A percentile compares a stretch with the other conserved stretches of the same genome.
These are phyloP conservation scores for Porites cylindrica DNA, from an alignment of 92 coral and sea anemone genomes.

Conservation along the genomic window DNA sequence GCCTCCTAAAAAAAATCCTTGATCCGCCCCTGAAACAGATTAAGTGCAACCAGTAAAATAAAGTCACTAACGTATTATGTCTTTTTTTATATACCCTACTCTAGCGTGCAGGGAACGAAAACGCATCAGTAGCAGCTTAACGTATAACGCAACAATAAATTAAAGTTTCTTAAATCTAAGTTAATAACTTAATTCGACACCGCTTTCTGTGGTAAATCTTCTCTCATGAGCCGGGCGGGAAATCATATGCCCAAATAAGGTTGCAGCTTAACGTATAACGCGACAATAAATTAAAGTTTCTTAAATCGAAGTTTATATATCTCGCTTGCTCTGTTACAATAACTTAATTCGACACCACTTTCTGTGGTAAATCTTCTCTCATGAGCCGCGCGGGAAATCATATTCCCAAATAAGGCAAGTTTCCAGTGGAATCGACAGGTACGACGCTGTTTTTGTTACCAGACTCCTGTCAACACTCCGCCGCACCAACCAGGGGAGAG, in stretches of 20 bases:
- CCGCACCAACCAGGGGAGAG: conserved; percentile 64
- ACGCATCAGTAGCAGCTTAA: too few species aligned
- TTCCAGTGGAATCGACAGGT: not conserved
- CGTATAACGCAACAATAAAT: too few species aligned
- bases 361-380: not conserved
- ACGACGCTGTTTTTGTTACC: conserved; percentile 11
- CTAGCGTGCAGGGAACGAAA: too few species aligned
- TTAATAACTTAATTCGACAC: not conserved
- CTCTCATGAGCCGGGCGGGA: not conserved
- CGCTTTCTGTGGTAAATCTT: not conserved
- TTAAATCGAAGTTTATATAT: not conserved
- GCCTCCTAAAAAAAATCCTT: too few species aligned
- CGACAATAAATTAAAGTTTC: not conserved
- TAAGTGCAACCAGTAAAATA: too few species aligned
- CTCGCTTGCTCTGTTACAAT: not conserved
- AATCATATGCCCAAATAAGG: not conserved
- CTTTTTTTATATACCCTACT: too few species aligned
- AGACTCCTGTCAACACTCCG: conserved; percentile 57
- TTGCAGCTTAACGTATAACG: too few species aligned
- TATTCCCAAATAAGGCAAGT: not conserved
- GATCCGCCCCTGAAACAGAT: too few species aligned
- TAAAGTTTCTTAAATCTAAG: not conserved
- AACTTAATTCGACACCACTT: not conserved
- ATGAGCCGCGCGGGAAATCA: not conserved
- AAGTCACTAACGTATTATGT: too few species aligned